Evolutionary conservation across 2,797 vertebrate genomes (phyloP).

Genomic region (Novumbra hubbsi): DNA sequence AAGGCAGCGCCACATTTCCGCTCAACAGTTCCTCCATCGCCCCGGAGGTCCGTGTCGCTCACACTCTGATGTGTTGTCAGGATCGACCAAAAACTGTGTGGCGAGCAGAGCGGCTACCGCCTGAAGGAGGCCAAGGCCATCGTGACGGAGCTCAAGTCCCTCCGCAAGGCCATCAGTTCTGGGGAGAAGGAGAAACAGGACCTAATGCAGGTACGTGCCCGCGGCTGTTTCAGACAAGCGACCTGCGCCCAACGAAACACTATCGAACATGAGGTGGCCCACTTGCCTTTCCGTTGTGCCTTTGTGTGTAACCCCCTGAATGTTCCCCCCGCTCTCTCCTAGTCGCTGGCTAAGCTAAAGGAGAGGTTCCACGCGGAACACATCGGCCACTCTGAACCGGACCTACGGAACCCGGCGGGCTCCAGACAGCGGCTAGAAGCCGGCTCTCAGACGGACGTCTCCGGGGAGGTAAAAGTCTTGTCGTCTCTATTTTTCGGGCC

Average conservation of each 20-base stretch:
- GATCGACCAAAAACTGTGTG: slow-evolving; percentile 85
- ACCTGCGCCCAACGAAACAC: too few species aligned
- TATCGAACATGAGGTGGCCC: too few species aligned
- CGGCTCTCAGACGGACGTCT: slow-evolving; percentile 81
- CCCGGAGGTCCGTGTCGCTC: background rate
- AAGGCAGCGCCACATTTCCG: too few species aligned
- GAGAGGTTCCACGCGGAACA: slow-evolving; percentile 71
- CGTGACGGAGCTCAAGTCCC: slow-evolving; percentile 77
- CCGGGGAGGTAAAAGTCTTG: slow-evolving; percentile 74
- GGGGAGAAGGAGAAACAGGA: slow-evolving; percentile 83
- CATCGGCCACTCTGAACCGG: slow-evolving; percentile 65
- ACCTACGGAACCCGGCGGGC: slow-evolving; percentile 59
- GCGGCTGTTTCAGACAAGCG: background rate
- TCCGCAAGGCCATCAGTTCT: slow-evolving; percentile 78
- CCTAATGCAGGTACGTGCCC: slow-evolving; percentile 76
- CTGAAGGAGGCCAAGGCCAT: slow-evolving; percentile 82
- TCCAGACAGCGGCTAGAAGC: slow-evolving; percentile 77
- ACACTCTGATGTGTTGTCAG: slow-evolving; percentile 48
- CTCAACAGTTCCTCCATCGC: too few species aligned
- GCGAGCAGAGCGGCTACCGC: slow-evolving; percentile 79
- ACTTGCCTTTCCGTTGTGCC: background rate
- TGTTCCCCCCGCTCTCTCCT: slow-evolving; percentile 26
- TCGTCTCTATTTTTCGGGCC: too few species aligned
- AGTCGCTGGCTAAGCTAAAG: slow-evolving; percentile 81
- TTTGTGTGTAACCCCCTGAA: background rate